These are phyloP conservation scores for Stramonita haemastoma DNA, from an alignment of 2,888 invertebrate genomes.

Conservation along the genomic window DNA sequence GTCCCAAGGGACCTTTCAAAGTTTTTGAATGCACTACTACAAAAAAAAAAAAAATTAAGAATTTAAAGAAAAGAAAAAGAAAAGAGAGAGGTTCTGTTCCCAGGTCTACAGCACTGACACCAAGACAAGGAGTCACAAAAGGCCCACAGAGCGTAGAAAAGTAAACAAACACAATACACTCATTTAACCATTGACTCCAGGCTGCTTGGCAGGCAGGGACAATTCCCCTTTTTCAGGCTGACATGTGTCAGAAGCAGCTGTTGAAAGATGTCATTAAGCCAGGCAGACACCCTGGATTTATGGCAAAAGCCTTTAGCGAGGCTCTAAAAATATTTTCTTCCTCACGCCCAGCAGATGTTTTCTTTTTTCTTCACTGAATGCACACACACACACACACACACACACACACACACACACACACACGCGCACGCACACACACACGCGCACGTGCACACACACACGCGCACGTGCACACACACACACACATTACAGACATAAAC, in stretches of 20 bases:
- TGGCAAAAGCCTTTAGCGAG: neutral
- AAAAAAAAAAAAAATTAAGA: too few species aligned
- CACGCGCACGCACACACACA: neutral
- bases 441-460: neutral
- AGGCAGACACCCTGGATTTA: constrained; percentile 31
- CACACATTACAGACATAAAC: neutral
- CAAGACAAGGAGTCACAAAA: constrained; percentile 23
- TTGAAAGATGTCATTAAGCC: constrained; percentile 33
- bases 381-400: neutral
- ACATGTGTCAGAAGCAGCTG: constrained; percentile 37
- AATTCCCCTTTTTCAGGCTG: constrained; percentile 23
- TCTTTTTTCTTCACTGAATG: neutral
- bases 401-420: neutral
- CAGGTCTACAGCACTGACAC: neutral
- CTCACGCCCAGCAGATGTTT: neutral
- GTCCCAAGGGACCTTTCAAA: neutral
- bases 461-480: neutral
- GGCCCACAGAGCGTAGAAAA: neutral
- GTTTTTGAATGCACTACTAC: too few species aligned
- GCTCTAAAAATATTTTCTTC: constrained; percentile 8
- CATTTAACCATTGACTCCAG: neutral
- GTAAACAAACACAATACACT: constrained; percentile 37
- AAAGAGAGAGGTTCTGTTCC: neutral
- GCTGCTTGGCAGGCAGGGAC: constrained; percentile 31
- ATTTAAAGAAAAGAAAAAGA: too few species aligned